A percentile compares a stretch with the other conserved stretches of the same genome.
Evolutionary conservation across 2,113 vertebrate species (phyloP).

Genomic region (Lophotis ruficrista): DNA sequence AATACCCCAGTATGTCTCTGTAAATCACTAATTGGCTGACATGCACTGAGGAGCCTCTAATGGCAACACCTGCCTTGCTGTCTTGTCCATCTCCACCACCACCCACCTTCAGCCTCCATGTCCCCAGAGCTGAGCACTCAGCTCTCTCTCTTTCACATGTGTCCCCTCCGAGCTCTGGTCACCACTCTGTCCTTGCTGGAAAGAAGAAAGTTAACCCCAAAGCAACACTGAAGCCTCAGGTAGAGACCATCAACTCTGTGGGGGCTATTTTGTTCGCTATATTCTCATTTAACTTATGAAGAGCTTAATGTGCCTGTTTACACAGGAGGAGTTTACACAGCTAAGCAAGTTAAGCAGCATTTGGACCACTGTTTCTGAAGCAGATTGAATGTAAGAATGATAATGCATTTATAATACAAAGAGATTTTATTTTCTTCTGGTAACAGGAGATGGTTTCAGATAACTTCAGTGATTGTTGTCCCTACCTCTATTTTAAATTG

Average conservation of each 20-base stretch:
- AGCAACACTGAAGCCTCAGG: background rate
- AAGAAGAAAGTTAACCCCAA: background rate
- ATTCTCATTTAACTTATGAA: background rate
- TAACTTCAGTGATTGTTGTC: background rate
- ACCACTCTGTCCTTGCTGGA: background rate
- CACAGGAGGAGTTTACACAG: background rate
- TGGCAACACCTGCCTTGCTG: background rate
- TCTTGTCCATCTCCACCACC: background rate
- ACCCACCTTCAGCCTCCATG: background rate
- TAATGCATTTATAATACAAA: background rate
- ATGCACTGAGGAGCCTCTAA: background rate
- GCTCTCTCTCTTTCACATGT: background rate
- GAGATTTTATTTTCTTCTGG: background rate
- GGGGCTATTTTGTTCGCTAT: background rate
- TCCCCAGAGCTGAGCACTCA: background rate
- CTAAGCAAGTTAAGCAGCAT: background rate
- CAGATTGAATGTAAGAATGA: background rate
- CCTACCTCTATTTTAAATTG: background rate
- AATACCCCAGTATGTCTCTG: accelerated
- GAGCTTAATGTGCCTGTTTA: background rate
- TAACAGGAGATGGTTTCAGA: background rate
- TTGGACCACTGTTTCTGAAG: background rate
- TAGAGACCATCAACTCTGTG: background rate
- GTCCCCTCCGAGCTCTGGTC: background rate
- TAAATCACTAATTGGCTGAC: accelerated